These are phyloP conservation scores for Celastrina argiolus DNA, from an alignment of 2,888 invertebrate species.

Conservation along the genomic window DNA sequence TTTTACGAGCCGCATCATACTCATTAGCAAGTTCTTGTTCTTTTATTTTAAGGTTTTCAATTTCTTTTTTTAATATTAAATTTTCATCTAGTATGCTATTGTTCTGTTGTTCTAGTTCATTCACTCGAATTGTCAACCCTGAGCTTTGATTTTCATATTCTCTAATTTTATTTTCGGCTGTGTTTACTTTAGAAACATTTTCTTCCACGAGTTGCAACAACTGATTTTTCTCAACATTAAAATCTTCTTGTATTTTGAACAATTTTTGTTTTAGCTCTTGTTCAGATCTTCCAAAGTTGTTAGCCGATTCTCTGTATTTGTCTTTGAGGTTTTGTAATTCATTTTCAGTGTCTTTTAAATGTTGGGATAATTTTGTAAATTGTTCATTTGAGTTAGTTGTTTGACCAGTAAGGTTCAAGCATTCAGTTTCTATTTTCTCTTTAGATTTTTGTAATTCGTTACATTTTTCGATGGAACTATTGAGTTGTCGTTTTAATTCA, in stretches of 20 bases:
- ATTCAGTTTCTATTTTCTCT: conserved; percentile 77
- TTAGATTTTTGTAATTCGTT: conserved; percentile 76
- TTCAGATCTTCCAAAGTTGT: conserved; percentile 63
- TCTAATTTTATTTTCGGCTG: conserved; percentile 55
- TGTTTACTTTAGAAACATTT: conserved; percentile 55
- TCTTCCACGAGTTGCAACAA: conserved; percentile 56
- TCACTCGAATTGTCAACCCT: conserved; percentile 49
- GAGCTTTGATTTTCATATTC: conserved; percentile 49
- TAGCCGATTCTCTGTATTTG: conserved; percentile 60
- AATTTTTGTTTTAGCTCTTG: conserved; percentile 70
- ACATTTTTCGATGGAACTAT: conserved; percentile 76
- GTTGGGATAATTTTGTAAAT: conserved; percentile 73
- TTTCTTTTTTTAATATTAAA: conserved; percentile 60
- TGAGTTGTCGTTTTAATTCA: conserved; percentile 77
- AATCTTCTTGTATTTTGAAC: conserved; percentile 66
- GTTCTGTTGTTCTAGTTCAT: conserved; percentile 51
- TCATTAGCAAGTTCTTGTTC: conserved; percentile 60
- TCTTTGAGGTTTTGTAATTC: conserved; percentile 74
- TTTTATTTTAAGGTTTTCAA: conserved; percentile 56
- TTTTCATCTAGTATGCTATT: conserved; percentile 66
- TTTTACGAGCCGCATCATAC: conserved; percentile 56
- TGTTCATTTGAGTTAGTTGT: conserved; percentile 80
- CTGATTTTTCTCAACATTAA: conserved; percentile 56
- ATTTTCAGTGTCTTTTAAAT: conserved; percentile 77
- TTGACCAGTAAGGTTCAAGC: conserved; percentile 77